These are phyloP conservation scores for Trogon melanurus DNA, from an alignment of 2,113 vertebrate species.

Conservation along the genomic window DNA sequence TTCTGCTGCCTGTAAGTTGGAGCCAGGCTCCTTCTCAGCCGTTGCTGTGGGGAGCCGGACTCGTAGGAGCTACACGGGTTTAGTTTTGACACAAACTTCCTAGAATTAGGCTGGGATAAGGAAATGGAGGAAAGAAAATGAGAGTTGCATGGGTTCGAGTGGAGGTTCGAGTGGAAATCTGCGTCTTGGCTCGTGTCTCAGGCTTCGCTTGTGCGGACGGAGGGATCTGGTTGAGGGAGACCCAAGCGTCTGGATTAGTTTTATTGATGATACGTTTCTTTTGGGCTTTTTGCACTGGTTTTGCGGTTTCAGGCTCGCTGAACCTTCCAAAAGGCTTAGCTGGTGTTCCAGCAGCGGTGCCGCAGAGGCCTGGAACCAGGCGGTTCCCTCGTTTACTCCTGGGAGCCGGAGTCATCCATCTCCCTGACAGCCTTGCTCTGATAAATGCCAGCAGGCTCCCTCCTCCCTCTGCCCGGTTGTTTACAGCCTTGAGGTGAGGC, in stretches of 20 bases:
- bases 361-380: neutral
- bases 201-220: neutral
- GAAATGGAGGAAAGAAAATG: neutral
- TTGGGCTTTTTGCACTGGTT: neutral
- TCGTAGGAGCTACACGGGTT: rapidly evolving
- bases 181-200: neutral
- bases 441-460: slow-evolving; percentile 44
- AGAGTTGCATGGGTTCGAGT: neutral
- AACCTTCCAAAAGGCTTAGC: neutral
- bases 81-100: neutral
- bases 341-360: neutral
- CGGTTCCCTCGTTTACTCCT: neutral
- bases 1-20: neutral
- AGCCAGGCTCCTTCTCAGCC: neutral
- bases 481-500: slow-evolving; percentile 8
- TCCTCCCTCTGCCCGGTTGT: neutral
- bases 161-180: neutral
- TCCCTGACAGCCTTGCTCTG: neutral
- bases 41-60: rapidly evolving
- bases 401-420: slow-evolving; percentile 39
- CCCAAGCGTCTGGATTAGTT: neutral
- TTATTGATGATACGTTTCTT: neutral
- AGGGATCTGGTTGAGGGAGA: neutral
- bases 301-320: neutral
- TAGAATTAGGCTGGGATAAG: neutral